Evolutionary conservation across 2,888 invertebrate genomes (phyloP).

Genomic region (Polydrusus pterygomalis): DNA sequence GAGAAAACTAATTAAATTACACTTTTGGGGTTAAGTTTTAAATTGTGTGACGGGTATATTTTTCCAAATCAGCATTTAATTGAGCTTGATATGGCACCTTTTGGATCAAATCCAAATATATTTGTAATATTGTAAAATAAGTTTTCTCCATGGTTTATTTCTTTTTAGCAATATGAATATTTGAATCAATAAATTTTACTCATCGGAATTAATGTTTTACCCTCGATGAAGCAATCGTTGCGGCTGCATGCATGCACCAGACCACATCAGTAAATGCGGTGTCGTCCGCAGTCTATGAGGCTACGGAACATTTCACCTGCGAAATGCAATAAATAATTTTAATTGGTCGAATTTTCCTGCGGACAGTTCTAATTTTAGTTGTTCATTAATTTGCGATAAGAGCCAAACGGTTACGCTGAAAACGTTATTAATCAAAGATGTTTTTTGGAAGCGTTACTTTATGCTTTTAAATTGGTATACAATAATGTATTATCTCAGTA

Average conservation of each 20-base stretch:
- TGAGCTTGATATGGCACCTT: too few relatives aligned
- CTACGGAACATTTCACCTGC: slow-evolving; percentile 26
- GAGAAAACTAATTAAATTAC: too few relatives aligned
- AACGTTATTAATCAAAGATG: slow-evolving; percentile 16
- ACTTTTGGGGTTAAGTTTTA: too few relatives aligned
- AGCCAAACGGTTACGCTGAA: slow-evolving; percentile 17
- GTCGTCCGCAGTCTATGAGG: slow-evolving; percentile 4
- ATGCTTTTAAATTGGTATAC: too few relatives aligned
- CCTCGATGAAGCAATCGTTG: slow-evolving; percentile 10
- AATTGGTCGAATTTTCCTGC: slow-evolving; percentile 42
- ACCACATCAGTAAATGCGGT: slow-evolving; percentile 31
- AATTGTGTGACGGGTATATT: too few relatives aligned
- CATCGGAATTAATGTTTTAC: background rate
- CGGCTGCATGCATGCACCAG: background rate
- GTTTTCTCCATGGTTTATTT: too few relatives aligned
- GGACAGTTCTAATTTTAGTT: slow-evolving; percentile 47
- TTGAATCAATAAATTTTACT: too few relatives aligned
- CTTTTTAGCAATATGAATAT: too few relatives aligned
- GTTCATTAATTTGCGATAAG: slow-evolving; percentile 28
- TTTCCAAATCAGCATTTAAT: too few relatives aligned
- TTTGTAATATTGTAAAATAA: too few relatives aligned
- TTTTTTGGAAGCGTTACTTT: background rate
- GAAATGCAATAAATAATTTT: slow-evolving; percentile 49
- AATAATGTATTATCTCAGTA: too few relatives aligned
- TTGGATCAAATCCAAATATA: too few relatives aligned